Evolutionary conservation across 2,113 vertebrate species (phyloP), one percentile per base, ranked within the genome.

Genomic region (Phodopus roborovskii): DNA sequence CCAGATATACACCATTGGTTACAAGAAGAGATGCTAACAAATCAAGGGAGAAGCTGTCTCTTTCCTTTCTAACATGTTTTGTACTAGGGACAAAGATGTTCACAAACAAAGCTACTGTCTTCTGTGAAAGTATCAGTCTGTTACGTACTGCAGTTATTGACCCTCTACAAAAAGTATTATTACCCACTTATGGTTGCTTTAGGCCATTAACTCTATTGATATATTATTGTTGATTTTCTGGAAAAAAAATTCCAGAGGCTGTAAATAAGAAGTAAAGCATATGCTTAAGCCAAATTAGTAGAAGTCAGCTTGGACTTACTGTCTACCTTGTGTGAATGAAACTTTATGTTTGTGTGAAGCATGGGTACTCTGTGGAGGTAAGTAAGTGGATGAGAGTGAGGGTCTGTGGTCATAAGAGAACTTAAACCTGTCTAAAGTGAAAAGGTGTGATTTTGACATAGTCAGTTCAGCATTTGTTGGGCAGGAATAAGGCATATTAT

Each of bases 1-100:
- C 73, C 48, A 83, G 95, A 42, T 24, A 77, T 92, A 17, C 1
- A 33, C 39, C 74, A 60, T 0, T 22, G 75, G n/a, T 8, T 96
- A 84, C 91, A 91, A 93, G 92, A 94, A 96, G 75, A 88, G 88
- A 96, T 36, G 13, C 48, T 71, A 22, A 48, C 19, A 74, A 48
- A 48, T 45, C 60, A 4, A 12, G 68, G 78, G 64, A 74, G 75
- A 60, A 3, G 5, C 24, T 62, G 7, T 60, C 50, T 90, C 86
- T 70, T 89, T 94, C 82, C 64, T 42, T 0, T 79, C 58, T 48
- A 36, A 30, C 39, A 48, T n/a, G n/a, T 92, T 97, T 94, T 85
- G 58, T 74, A 86, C 78, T 50, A 78, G 6, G 16, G 42, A 3
- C 53, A 78, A 94, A 96, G n/a, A 1, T 7, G 6, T 22, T 10